These are phyloP conservation scores for Hiodon tergisus DNA, from an alignment of 2,113 vertebrate genomes.

Conservation along the genomic window DNA sequence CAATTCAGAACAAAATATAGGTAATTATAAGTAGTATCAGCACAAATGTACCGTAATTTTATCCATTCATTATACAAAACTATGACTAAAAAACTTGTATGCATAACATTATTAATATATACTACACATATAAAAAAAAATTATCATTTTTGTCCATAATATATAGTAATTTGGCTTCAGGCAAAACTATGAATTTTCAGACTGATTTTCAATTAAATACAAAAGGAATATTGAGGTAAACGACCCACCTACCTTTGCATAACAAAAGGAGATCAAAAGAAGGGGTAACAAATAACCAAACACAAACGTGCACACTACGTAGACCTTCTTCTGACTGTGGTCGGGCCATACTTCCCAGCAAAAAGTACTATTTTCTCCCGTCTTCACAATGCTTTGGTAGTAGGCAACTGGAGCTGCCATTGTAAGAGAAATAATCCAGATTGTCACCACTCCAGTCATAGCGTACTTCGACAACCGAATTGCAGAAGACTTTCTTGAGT, in stretches of 20 bases:
- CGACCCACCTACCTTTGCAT: conserved; percentile 78
- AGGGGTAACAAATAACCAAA: conserved; percentile 90
- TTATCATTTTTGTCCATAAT: too few relatives aligned
- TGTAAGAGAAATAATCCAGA: conserved; percentile 83
- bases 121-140: too few relatives aligned
- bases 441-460: conserved; percentile 72
- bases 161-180: neutral
- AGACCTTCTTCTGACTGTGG: conserved; percentile 75
- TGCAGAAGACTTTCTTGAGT: conserved; percentile 80
- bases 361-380: conserved; percentile 73
- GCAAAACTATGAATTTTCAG: neutral
- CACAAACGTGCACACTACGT: conserved; percentile 85
- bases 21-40: neutral
- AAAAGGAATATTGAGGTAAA: neutral
- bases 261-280: conserved; percentile 93
- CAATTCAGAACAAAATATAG: neutral
- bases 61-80: too few relatives aligned
- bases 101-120: too few relatives aligned
- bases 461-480: conserved; percentile 79
- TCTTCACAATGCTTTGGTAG: conserved; percentile 76
- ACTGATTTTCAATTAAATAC: neutral
- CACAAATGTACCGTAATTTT: neutral
- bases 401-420: conserved; percentile 89
- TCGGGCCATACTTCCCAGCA: conserved; percentile 92
- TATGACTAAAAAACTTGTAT: too few relatives aligned